Evolutionary conservation across 2,797 vertebrate species (phyloP).

Genomic region (Muscicapa striata): DNA sequence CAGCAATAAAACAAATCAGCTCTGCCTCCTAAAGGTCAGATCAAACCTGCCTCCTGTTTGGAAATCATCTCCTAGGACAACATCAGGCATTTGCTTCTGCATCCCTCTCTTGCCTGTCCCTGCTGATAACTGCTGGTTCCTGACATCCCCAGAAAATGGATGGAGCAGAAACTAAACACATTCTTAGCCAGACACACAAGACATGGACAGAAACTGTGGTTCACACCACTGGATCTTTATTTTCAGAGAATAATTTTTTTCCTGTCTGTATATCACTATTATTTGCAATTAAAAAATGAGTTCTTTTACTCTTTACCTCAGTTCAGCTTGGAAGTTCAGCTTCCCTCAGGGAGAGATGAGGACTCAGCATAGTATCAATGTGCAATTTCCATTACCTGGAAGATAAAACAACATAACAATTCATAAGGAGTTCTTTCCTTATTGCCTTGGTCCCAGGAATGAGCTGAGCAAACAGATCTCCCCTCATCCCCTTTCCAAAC

Average conservation of each 20-base stretch:
- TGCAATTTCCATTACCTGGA: neutral
- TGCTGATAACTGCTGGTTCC: neutral
- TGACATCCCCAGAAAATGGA: neutral
- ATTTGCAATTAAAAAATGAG: neutral
- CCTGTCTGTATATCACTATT: neutral
- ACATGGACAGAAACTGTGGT: neutral
- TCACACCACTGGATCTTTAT: neutral
- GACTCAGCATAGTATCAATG: neutral
- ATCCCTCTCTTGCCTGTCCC: neutral
- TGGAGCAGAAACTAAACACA: neutral
- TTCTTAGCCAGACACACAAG: neutral
- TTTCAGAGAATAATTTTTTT: neutral
- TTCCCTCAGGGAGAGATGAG: neutral
- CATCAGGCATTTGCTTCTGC: neutral
- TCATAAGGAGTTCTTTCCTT: neutral
- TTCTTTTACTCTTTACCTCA: neutral
- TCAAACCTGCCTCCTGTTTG: neutral
- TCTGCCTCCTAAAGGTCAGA: constrained; percentile 39
- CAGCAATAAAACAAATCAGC: constrained; percentile 16
- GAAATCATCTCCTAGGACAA: constrained; percentile 7
- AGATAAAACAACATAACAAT: neutral
- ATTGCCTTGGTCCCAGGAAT: neutral
- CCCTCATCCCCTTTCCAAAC: neutral
- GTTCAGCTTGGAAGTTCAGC: neutral
- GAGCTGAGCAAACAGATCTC: neutral